Conservation (phyloP, 2,888 invertebrate species). For the Ophioninae sp. region DNA sequence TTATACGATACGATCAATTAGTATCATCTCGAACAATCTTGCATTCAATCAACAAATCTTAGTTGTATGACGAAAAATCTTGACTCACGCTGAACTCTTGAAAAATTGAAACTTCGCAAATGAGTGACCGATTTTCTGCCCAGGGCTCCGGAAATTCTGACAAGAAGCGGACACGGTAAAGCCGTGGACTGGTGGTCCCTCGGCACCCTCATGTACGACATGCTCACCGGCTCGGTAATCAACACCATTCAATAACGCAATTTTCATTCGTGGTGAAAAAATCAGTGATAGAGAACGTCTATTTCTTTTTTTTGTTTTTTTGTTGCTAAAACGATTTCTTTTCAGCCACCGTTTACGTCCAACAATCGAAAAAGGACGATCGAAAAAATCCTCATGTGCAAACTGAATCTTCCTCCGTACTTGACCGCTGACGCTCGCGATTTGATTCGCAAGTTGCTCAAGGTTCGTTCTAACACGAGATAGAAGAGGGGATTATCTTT, state of each 20-base stretch:
- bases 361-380: conserved; percentile 99
- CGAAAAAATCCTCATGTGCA: conserved; percentile 98
- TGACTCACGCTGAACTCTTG: too few relatives aligned
- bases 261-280: background rate
- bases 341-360: conserved; percentile 98
- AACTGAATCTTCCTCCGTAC: conserved; percentile 96
- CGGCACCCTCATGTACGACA: conserved; percentile 99
- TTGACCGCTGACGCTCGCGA: conserved; percentile 97
- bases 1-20: too few relatives aligned
- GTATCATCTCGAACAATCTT: too few relatives aligned
- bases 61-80: too few relatives aligned
- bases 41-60: too few relatives aligned
- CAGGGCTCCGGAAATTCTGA: conserved; percentile 99
- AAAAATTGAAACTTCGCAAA: background rate
- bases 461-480: conserved; percentile 83
- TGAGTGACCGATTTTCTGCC: too few relatives aligned
- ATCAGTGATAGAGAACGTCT: background rate
- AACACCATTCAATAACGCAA: conserved; percentile 8
- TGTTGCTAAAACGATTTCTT: too few relatives aligned
- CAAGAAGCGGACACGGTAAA: conserved; percentile 98
- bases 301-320: conserved; percentile 15
- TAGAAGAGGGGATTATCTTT: background rate
- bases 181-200: conserved; percentile 99
- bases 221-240: conserved; percentile 97
- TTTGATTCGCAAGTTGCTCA: conserved; percentile 93